These are phyloP conservation scores for Agapornis roseicollis DNA, from an alignment of 2,113 vertebrate genomes.

Conservation along the genomic window DNA sequence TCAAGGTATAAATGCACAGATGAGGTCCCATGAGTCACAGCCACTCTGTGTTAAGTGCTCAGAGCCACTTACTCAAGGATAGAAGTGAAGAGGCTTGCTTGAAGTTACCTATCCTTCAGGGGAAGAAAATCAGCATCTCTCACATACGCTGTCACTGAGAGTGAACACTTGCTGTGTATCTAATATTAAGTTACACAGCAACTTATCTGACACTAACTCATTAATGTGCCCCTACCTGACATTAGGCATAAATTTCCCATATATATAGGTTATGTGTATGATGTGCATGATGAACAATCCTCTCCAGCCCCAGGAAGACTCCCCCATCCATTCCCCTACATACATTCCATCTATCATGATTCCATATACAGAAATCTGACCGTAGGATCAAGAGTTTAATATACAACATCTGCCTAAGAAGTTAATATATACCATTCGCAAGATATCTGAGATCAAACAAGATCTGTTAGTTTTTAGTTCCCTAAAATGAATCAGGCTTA, in stretches of 20 bases:
- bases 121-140: not conserved
- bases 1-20: not conserved
- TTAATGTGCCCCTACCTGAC: not conserved
- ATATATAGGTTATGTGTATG: not conserved
- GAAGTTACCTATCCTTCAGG: not conserved
- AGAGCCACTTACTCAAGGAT: not conserved
- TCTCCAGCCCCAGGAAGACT: too few relatives aligned
- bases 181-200: not conserved
- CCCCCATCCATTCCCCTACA: not conserved
- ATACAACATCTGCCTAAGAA: not conserved
- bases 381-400: not conserved
- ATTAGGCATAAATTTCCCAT: accelerated
- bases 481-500: not conserved
- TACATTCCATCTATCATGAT: not conserved
- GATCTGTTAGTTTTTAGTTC: not conserved
- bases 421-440: not conserved
- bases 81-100: not conserved
- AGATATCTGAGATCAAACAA: not conserved
- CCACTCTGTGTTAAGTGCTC: not conserved
- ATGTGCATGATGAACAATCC: not conserved
- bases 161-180: accelerated
- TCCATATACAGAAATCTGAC: not conserved
- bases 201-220: not conserved
- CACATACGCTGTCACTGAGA: accelerated
- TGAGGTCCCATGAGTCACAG: not conserved